Evolutionary conservation across 1,140 invertebrate species (phyloP).

Genomic region (Drosophila bocki): DNA sequence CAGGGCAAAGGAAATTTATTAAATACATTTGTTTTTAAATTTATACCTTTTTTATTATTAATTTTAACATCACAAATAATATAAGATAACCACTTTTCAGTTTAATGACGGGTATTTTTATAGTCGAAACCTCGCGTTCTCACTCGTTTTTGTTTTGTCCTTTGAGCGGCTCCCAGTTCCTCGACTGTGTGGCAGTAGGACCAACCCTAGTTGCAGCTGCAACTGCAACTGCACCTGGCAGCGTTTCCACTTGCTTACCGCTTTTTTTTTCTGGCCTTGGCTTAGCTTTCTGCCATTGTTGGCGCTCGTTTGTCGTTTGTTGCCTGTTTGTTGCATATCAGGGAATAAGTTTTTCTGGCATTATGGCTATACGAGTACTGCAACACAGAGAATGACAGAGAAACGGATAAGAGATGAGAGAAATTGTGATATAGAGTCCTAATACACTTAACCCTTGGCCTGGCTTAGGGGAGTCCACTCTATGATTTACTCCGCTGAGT

Average conservation of each 20-base stretch:
- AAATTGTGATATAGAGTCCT: slow-evolving; percentile 17
- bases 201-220: slow-evolving; percentile 13
- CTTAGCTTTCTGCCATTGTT: slow-evolving; percentile 60
- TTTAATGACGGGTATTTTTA: neutral
- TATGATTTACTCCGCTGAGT: neutral
- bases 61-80: neutral
- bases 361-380: slow-evolving; percentile 62
- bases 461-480: slow-evolving; percentile 10
- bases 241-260: slow-evolving; percentile 62
- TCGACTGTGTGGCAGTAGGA: slow-evolving; percentile 40
- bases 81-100: no score
- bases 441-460: slow-evolving; percentile 70
- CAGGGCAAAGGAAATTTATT: neutral
- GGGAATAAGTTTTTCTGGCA: slow-evolving; percentile 63
- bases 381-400: slow-evolving; percentile 14
- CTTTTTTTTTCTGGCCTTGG: slow-evolving; percentile 60
- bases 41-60: neutral
- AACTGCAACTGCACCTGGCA: slow-evolving; percentile 50
- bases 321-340: slow-evolving; percentile 70
- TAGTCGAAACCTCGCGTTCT: neutral
- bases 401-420: slow-evolving; percentile 15
- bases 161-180: slow-evolving; percentile 64
- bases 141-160: slow-evolving; percentile 51
- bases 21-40: no score
- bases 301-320: slow-evolving; percentile 42